phyloP scores from a whole-genome alignment of 2,888 invertebrate genomes.

The Thalpophila matura region DNA sequence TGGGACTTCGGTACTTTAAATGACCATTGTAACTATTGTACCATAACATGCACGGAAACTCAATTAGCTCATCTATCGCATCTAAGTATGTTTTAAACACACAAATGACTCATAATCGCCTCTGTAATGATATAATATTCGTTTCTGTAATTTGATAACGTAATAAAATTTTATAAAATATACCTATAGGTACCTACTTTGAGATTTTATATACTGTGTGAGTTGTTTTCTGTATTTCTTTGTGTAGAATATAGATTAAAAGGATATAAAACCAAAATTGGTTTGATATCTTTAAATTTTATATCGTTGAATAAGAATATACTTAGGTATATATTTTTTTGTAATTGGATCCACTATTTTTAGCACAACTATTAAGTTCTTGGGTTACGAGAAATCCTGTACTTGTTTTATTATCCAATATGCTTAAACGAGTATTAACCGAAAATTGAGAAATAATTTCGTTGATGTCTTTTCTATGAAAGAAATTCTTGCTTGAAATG shows the following conservation, averaged over 20 bases:
- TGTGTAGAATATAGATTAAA: not conserved
- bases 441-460: too few relatives aligned
- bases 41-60: conserved; percentile 48
- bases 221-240: conserved; percentile 3
- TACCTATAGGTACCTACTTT: too few relatives aligned
- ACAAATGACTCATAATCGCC: conserved; percentile 48
- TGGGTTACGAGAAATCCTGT: not conserved
- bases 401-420: not conserved
- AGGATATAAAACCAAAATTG: not conserved
- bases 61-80: conserved; percentile 47
- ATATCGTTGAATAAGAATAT: too few relatives aligned
- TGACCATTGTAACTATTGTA: conserved; percentile 14
- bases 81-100: conserved; percentile 42
- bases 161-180: conserved; percentile 43
- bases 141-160: conserved; percentile 42
- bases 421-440: too few relatives aligned
- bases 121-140: conserved; percentile 13
- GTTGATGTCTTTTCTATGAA: conserved; percentile 57
- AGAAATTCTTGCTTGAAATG: too few relatives aligned
- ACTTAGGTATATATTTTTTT: too few relatives aligned
- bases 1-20: conserved; percentile 22
- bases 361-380: too few relatives aligned
- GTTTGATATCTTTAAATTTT: not conserved
- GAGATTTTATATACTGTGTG: not conserved
- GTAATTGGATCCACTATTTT: not conserved